Base-by-base conservation (phyloP, 2,113 vertebrate species). In the Ibidorhyncha struthersii region DNA sequence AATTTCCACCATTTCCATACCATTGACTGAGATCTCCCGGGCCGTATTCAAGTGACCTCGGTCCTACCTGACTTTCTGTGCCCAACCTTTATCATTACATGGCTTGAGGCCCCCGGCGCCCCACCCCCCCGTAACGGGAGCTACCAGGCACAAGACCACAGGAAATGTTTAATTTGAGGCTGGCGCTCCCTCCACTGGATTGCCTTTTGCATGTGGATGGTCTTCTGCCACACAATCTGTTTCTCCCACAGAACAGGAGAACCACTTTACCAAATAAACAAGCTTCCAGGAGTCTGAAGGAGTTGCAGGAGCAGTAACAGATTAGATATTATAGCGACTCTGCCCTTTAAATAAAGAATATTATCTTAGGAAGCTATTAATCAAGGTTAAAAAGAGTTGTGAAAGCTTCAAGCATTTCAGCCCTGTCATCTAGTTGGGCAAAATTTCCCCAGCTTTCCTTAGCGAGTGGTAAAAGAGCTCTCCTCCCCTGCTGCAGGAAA, bases 381-480 rank as follows among this genome's bases (percentile, higher is more conserved):
- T 70, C 53, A 30, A 43, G 34, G 38, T 55, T 79, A 41, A n/a
- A 53, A 29, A 25, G 53, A 43, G 29, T 1, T 59, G 63, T 52
- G 91, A 61, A 91, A 95, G 52, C 91, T 91, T 73, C 86, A 34
- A 66, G 56, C 20, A 2, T 20, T 45, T 53, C 82, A 89, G n/a
- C 45, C 40, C 61, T 43, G 25, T n/a, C 53, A 41, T 18, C 40
- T 23, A 32, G 12, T 2, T 19, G 59, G 93, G 79, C 25, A 90
- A 45, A 73, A 81, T 34, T 12, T 41, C 82, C 52, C 61, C 43
- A 40, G 15, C 21, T 76, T 41, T 45, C 41, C 82, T 78, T 6
- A 22, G 22, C 0, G 52, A 63, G 67, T 1, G 29, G 21, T 58
- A 19, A 41, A 66, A 36, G 29, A 80, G 66, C 58, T 82, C 53